phyloP scores from a whole-genome alignment of 2,797 vertebrate genomes.

The Lacerta viridis region DNA sequence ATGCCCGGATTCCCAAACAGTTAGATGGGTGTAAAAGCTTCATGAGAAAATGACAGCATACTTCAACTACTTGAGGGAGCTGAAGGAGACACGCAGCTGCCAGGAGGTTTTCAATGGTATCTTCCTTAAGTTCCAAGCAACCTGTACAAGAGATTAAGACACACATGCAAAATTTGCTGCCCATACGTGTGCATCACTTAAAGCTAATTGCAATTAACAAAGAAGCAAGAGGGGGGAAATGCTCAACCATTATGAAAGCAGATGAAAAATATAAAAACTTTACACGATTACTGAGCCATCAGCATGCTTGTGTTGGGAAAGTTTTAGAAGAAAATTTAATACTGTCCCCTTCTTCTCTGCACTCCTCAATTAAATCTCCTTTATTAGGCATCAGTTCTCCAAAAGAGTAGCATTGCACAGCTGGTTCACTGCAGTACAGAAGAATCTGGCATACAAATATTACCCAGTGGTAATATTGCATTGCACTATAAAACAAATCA shows the following conservation, averaged over 20 bases:
- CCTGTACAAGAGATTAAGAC: slow-evolving; percentile 64
- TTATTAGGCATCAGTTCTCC: background rate
- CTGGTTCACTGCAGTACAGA: background rate
- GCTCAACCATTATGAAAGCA: background rate
- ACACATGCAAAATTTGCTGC: slow-evolving; percentile 23
- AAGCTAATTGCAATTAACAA: background rate
- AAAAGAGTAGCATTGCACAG: background rate
- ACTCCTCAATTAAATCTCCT: background rate
- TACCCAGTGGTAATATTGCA: background rate
- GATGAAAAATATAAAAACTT: background rate
- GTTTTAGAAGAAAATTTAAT: background rate
- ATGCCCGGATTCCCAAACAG: slow-evolving; percentile 84
- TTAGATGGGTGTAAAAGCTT: slow-evolving; percentile 86
- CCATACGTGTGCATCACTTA: slow-evolving; percentile 19
- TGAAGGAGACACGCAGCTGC: slow-evolving; percentile 85
- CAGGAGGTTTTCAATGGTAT: slow-evolving; percentile 85
- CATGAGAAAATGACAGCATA: slow-evolving; percentile 86
- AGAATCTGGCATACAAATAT: slow-evolving; percentile 2
- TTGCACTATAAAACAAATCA: slow-evolving; percentile 7
- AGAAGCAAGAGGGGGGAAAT: background rate
- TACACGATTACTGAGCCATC: background rate
- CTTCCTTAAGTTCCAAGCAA: slow-evolving; percentile 84
- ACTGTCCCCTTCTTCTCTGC: background rate
- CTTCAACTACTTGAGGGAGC: slow-evolving; percentile 84
- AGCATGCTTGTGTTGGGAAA: background rate